Evolutionary conservation across 2,113 vertebrate species (phyloP).

Genomic region (Saguinus midas): DNA sequence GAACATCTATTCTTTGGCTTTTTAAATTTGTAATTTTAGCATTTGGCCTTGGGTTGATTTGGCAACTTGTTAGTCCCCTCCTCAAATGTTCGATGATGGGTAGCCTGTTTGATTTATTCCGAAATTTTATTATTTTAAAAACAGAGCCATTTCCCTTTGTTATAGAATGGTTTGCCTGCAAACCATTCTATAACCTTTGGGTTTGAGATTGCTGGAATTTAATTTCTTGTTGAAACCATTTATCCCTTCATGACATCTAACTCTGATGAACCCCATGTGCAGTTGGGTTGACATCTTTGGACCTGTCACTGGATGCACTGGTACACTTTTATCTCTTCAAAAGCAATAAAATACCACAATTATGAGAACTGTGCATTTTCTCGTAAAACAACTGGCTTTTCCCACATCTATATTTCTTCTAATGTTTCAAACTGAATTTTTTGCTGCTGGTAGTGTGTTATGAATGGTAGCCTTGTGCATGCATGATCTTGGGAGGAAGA

Average conservation of each 20-base stretch:
- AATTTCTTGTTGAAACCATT: neutral
- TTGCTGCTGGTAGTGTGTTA: neutral
- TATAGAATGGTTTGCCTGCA: neutral
- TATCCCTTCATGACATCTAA: neutral
- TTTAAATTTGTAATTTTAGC: constrained; percentile 40
- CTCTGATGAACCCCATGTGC: neutral
- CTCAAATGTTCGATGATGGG: neutral
- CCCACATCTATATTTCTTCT: neutral
- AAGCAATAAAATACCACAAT: constrained; percentile 22
- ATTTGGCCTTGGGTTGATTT: constrained; percentile 38
- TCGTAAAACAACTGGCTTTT: constrained; percentile 48
- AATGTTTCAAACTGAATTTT: constrained; percentile 25
- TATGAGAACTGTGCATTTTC: neutral
- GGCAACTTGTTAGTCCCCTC: neutral
- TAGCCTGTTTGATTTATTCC: constrained; percentile 26
- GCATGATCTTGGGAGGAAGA: constrained; percentile 18
- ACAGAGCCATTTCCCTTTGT: constrained; percentile 15
- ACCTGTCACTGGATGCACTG: neutral
- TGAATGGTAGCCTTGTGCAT: neutral
- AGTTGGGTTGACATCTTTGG: constrained; percentile 1
- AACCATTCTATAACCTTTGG: neutral
- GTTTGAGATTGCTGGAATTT: neutral
- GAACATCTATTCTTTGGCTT: neutral
- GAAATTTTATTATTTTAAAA: neutral
- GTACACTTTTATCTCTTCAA: constrained; percentile 3